Evolutionary conservation across 2,888 invertebrate species (phyloP).

Genomic region (Argynnis bischoffii): DNA sequence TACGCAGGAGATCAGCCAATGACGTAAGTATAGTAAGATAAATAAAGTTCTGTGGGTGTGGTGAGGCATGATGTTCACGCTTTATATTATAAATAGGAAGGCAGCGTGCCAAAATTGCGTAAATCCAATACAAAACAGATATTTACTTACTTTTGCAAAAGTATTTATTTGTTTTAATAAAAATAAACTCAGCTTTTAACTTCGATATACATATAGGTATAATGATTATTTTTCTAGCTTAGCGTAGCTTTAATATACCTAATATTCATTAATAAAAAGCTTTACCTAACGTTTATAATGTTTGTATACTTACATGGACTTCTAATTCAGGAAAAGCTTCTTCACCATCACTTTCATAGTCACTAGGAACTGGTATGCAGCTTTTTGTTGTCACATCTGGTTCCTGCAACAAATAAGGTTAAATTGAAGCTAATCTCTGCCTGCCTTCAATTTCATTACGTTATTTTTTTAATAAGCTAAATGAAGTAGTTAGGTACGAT

Average conservation of each 20-base stretch:
- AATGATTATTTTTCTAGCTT: no score
- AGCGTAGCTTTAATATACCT: no score
- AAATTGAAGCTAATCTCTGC: no score
- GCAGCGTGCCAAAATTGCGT: constrained; percentile 9
- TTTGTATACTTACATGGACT: constrained; percentile 65
- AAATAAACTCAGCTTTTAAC: no score
- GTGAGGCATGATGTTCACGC: neutral
- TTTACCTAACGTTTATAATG: neutral
- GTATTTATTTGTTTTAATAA: no score
- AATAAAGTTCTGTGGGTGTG: constrained; percentile 11
- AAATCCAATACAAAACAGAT: no score
- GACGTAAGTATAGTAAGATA: constrained; percentile 41
- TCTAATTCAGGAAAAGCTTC: constrained; percentile 75
- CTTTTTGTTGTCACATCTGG: constrained; percentile 62
- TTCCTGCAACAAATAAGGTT: constrained; percentile 53
- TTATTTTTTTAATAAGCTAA: no score
- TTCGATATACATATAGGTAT: no score
- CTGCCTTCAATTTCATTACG: no score
- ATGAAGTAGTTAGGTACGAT: neutral
- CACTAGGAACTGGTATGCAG: constrained; percentile 59
- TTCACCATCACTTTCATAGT: constrained; percentile 77
- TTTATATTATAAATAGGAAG: constrained; percentile 12
- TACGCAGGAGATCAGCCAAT: constrained; percentile 42
- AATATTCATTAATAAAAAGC: neutral
- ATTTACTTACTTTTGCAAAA: no score